Percentiles rank a stretch among this genome's conserved stretches.
Evolutionary conservation across 1,140 invertebrate species (phyloP).

Genomic region (Kradibia gibbosae): DNA sequence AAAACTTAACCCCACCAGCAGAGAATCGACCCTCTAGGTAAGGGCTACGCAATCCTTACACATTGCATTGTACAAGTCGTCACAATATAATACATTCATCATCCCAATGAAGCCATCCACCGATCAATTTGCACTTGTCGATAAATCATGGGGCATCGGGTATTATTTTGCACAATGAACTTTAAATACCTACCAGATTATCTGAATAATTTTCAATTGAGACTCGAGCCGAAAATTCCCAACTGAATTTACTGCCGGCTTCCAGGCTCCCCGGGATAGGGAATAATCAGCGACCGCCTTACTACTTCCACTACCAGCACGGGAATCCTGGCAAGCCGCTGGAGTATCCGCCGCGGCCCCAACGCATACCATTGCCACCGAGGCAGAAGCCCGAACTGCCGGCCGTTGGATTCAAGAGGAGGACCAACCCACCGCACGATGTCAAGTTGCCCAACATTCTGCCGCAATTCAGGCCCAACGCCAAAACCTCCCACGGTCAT

Average conservation of each 20-base stretch:
- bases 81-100: no score
- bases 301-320: conserved; percentile 60
- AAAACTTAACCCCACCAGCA: conserved; percentile 65
- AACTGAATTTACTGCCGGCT: not conserved
- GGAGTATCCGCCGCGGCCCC: conserved; percentile 54
- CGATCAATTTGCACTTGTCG: no score
- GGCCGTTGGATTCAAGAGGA: conserved; percentile 64
- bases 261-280: conserved; percentile 57
- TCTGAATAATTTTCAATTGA: no score
- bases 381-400: conserved; percentile 67
- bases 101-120: no score
- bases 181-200: no score
- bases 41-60: no score
- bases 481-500: conserved; percentile 75
- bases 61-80: no score
- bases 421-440: conserved; percentile 67
- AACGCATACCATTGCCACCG: conserved; percentile 58
- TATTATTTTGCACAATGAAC: no score
- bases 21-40: conserved; percentile 47
- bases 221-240: no score
- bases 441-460: conserved; percentile 78
- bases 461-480: conserved; percentile 81
- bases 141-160: no score
- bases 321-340: conserved; percentile 25
- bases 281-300: conserved; percentile 59